phyloP scores from a whole-genome alignment of 2,797 vertebrate species.

The Ataeniobius toweri region DNA sequence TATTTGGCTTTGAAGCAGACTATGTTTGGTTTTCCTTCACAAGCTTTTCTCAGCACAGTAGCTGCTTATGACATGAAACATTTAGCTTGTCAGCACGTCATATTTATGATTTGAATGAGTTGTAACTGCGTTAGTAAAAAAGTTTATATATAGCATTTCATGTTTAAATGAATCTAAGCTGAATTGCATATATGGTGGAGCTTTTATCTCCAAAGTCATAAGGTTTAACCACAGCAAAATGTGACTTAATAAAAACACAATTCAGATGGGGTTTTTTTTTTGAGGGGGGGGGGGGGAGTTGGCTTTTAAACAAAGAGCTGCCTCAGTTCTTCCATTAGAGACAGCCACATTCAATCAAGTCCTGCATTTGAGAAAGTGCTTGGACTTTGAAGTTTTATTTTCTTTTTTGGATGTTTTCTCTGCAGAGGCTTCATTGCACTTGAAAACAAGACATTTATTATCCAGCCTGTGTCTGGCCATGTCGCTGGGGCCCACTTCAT shows the following conservation, averaged over 20 bases:
- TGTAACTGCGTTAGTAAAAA: constrained; percentile 6
- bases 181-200: constrained; percentile 14
- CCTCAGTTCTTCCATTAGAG: constrained; percentile 30
- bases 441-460: constrained; percentile 86
- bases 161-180: constrained; percentile 7
- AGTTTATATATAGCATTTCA: not conserved
- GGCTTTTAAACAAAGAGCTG: not conserved
- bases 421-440: constrained; percentile 91
- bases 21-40: constrained; percentile 25
- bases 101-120: constrained; percentile 18
- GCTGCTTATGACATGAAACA: constrained; percentile 23
- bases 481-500: constrained; percentile 81
- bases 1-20: constrained; percentile 39
- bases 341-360: constrained; percentile 26
- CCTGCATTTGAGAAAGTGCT: constrained; percentile 27
- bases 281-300: constrained; percentile 23
- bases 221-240: constrained; percentile 12
- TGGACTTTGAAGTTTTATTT: constrained; percentile 43
- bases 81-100: constrained; percentile 16
- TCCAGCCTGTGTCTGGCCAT: constrained; percentile 84
- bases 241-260: constrained; percentile 7
- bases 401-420: constrained; percentile 41
- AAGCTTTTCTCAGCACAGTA: constrained; percentile 25
- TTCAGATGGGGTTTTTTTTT: constrained; percentile 14
- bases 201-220: constrained; percentile 8